These are phyloP conservation scores for Mesocricetus auratus DNA, from an alignment of 2,113 vertebrate species.

Conservation along the genomic window DNA sequence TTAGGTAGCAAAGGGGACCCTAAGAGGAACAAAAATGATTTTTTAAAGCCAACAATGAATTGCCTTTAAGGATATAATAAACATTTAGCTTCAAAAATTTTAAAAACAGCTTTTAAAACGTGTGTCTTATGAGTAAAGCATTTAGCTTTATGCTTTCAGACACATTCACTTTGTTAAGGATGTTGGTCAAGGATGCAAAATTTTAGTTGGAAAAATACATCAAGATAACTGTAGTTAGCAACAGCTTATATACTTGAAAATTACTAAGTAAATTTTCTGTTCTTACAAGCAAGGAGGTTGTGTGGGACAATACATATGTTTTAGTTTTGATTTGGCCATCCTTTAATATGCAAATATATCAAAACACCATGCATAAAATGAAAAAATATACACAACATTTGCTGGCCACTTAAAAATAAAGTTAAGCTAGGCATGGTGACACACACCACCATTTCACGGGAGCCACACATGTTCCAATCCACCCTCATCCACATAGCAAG, in stretches of 20 bases:
- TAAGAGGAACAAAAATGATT: neutral
- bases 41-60: neutral
- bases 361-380: neutral
- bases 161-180: conserved; percentile 6
- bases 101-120: conserved; percentile 30
- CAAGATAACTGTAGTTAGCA: neutral
- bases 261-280: neutral
- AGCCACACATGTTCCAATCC: neutral
- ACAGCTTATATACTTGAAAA: neutral
- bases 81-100: neutral
- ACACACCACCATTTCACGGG: neutral
- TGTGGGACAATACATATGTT: neutral
- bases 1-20: no score
- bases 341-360: neutral
- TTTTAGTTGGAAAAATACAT: neutral
- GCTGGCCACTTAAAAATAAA: neutral
- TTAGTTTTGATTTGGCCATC: neutral
- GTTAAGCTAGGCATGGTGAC: neutral
- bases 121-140: neutral
- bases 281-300: neutral
- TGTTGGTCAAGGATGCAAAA: neutral
- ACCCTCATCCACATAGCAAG: neutral
- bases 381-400: neutral
- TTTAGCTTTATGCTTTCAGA: conserved; percentile 35
- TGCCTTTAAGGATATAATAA: neutral